These are phyloP conservation scores for Crypturellus undulatus DNA, from an alignment of 2,113 vertebrate species.

Conservation along the genomic window DNA sequence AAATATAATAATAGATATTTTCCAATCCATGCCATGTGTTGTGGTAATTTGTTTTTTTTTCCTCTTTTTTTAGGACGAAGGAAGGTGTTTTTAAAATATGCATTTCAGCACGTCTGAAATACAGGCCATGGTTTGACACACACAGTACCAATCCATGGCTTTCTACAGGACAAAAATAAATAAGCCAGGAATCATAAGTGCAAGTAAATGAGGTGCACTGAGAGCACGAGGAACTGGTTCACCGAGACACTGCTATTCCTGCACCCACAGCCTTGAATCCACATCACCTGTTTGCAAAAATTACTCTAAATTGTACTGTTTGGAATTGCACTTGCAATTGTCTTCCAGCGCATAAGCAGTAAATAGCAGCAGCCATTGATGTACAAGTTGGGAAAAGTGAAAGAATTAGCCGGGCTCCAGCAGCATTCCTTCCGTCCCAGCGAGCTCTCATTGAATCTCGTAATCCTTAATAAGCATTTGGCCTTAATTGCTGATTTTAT, in stretches of 20 bases:
- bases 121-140: neutral
- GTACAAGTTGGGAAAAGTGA: neutral
- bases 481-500: conserved; percentile 58
- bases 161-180: neutral
- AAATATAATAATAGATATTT: neutral
- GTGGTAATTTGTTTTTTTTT: neutral
- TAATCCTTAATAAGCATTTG: conserved; percentile 32
- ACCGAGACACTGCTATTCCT: accelerated
- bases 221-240: neutral
- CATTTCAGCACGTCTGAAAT: neutral
- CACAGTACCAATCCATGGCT: neutral
- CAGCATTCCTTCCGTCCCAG: neutral
- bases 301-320: neutral
- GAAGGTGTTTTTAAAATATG: neutral
- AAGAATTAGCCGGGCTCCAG: neutral
- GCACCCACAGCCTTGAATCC: accelerated
- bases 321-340: accelerated
- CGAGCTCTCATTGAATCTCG: neutral
- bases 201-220: accelerated
- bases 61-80: neutral
- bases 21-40: neutral
- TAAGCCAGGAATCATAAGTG: neutral
- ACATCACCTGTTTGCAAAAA: neutral
- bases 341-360: neutral
- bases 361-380: neutral